Conservation (phyloP, 2,888 invertebrate genomes). For the Yponomeuta plumbellus region DNA sequence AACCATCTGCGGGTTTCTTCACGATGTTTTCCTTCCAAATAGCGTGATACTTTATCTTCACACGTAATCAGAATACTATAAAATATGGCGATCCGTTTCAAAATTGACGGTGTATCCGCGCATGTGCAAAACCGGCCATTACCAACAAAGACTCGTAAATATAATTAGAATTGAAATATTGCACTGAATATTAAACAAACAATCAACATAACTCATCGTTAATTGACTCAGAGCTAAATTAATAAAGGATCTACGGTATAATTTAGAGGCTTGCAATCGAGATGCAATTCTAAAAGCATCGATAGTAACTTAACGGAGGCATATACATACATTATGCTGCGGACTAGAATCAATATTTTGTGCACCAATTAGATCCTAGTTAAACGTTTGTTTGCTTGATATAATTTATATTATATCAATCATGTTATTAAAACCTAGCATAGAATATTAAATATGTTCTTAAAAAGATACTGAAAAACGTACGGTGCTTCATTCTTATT, state of each 20-base stretch:
- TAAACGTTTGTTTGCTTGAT: background rate
- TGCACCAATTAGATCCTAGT: background rate
- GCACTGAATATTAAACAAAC: background rate
- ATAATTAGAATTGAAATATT: constrained; percentile 2
- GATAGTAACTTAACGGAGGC: background rate
- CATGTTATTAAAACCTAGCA: no score
- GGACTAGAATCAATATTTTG: background rate
- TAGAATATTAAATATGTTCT: no score
- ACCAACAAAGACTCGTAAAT: background rate
- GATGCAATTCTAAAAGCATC: background rate
- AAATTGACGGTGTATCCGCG: background rate
- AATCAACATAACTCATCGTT: background rate
- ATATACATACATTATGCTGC: background rate
- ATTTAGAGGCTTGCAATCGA: background rate
- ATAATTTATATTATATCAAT: background rate
- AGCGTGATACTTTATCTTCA: no score
- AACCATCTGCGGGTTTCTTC: no score
- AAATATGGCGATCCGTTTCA: no score
- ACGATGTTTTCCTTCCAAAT: no score
- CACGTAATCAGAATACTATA: no score
- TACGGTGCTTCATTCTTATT: no score
- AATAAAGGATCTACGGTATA: background rate
- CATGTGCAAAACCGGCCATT: background rate
- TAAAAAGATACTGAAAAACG: no score
- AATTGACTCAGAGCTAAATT: background rate